Percentiles rank a stretch among this genome's conserved stretches.
These are phyloP conservation scores for Lepus townsendii DNA, from an alignment of 2,797 vertebrate species.

Conservation along the genomic window DNA sequence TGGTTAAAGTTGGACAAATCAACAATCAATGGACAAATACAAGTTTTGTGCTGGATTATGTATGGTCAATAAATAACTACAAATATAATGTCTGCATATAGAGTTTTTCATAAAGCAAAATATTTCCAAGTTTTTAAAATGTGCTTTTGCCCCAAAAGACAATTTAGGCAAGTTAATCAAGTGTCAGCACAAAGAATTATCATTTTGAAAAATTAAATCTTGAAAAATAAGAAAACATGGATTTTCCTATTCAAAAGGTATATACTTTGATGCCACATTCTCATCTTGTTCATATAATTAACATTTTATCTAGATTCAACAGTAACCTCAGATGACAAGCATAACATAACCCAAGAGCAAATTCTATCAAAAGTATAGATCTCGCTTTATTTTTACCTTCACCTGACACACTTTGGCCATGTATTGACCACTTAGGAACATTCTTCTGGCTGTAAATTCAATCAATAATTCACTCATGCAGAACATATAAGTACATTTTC, in stretches of 20 bases:
- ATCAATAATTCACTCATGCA: slow-evolving; percentile 87
- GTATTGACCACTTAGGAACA: slow-evolving; percentile 87
- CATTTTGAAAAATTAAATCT: slow-evolving; percentile 13
- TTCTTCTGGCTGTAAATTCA: slow-evolving; percentile 82
- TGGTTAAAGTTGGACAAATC: background rate
- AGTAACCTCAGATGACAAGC: slow-evolving; percentile 48
- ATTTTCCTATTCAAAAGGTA: background rate
- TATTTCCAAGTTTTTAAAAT: background rate
- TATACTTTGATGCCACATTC: background rate
- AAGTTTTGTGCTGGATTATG: background rate
- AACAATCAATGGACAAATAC: background rate
- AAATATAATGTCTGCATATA: background rate
- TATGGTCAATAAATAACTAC: background rate
- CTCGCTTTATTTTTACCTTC: slow-evolving; percentile 79
- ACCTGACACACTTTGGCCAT: slow-evolving; percentile 82
- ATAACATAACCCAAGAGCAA: slow-evolving; percentile 58
- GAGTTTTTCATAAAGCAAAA: background rate
- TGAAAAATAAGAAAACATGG: background rate
- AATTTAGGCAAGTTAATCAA: accelerated
- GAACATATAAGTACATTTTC: slow-evolving; percentile 83
- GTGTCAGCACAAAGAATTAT: background rate
- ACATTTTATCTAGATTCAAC: slow-evolving; percentile 33
- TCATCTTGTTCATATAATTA: slow-evolving; percentile 55
- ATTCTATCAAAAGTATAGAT: slow-evolving; percentile 75
- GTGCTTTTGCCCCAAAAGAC: background rate